Evolutionary conservation across 1,140 invertebrate species (phyloP).

Genomic region (Bombus breviceps): DNA sequence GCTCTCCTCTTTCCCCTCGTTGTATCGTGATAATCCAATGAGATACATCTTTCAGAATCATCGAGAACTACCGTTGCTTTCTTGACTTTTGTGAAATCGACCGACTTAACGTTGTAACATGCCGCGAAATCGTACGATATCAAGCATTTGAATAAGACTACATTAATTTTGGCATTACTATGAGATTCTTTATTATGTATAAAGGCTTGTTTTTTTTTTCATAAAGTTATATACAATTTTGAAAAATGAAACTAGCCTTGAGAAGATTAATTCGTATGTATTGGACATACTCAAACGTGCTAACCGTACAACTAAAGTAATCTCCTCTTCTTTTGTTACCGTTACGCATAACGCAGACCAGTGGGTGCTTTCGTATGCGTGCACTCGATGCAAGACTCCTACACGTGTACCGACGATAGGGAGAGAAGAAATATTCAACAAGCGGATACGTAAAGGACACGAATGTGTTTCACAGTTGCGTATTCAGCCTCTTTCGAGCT

Average conservation of each 20-base stretch:
- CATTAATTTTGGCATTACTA: neutral
- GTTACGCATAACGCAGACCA: conserved; percentile 33
- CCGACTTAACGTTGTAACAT: conserved; percentile 21
- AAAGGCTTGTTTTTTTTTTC: neutral
- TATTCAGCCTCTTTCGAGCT: conserved; percentile 69
- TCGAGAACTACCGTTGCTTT: conserved; percentile 18
- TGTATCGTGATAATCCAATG: conserved; percentile 29
- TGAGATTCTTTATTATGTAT: neutral
- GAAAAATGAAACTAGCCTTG: neutral
- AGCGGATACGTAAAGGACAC: conserved; percentile 54
- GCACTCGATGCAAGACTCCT: conserved; percentile 31
- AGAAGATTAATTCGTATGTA: neutral
- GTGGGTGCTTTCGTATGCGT: neutral
- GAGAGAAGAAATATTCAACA: conserved; percentile 41
- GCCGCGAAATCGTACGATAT: neutral
- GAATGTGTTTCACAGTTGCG: conserved; percentile 52
- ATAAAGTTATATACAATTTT: neutral
- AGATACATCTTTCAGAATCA: conserved; percentile 2
- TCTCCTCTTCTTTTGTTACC: conserved; percentile 58
- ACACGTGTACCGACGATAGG: conserved; percentile 38
- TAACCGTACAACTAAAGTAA: conserved; percentile 20
- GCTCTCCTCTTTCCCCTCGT: neutral
- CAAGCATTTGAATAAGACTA: neutral
- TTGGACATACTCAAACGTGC: neutral
- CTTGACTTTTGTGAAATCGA: conserved; percentile 41